These are phyloP conservation scores for Tetraneura akinire DNA, from an alignment of 1,140 invertebrate species.

Conservation along the genomic window DNA sequence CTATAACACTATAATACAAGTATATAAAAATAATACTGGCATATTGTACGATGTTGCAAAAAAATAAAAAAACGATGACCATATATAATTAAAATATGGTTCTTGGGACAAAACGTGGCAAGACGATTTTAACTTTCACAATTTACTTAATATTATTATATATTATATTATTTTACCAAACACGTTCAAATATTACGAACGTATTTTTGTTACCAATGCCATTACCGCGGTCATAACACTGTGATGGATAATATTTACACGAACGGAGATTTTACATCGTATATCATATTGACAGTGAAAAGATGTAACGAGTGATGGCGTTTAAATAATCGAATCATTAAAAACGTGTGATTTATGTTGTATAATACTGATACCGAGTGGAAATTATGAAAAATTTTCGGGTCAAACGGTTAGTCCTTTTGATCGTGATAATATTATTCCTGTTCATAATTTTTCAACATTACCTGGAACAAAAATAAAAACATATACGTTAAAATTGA, in stretches of 20 bases:
- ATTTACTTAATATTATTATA: too few species aligned
- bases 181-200: background rate
- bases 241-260: slow-evolving; percentile 33
- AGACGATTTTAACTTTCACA: background rate
- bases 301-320: slow-evolving; percentile 9
- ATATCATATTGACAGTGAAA: slow-evolving; percentile 27
- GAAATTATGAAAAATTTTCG: slow-evolving; percentile 28
- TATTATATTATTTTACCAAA: background rate
- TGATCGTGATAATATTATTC: background rate
- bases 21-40: too few species aligned
- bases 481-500: background rate
- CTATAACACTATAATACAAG: too few species aligned
- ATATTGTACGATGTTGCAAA: too few species aligned
- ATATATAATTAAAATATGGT: too few species aligned
- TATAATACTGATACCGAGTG: background rate
- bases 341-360: slow-evolving; percentile 40
- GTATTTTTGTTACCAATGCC: too few species aligned
- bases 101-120: background rate
- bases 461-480: slow-evolving; percentile 44
- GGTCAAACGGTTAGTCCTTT: background rate
- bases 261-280: background rate
- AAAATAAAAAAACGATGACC: too few species aligned
- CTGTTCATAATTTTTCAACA: slow-evolving; percentile 24
- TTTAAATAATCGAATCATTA: slow-evolving; percentile 38
- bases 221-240: background rate